These are phyloP conservation scores for Artibeus lituratus DNA, from an alignment of 2,797 vertebrate species.

Conservation along the genomic window DNA sequence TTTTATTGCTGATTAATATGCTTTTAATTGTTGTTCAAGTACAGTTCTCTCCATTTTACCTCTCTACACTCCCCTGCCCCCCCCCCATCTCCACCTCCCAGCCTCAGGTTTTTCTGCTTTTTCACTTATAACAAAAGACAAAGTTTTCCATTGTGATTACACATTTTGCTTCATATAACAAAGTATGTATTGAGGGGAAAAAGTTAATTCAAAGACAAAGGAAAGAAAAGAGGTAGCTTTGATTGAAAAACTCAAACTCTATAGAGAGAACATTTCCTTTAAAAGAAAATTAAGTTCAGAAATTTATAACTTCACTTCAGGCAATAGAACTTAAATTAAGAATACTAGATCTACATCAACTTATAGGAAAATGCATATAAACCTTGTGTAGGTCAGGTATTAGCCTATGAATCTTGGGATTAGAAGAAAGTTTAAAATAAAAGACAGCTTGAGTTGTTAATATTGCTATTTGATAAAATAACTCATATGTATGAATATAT, in stretches of 20 bases:
- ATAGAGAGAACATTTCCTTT: not conserved
- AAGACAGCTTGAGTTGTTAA: not conserved
- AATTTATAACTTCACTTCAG: not conserved
- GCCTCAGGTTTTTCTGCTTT: not conserved
- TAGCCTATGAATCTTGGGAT: not conserved
- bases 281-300: not conserved
- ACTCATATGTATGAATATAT: not conserved
- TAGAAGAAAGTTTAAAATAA: not conserved
- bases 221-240: not conserved
- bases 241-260: not conserved
- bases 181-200: not conserved
- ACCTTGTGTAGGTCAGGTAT: not conserved
- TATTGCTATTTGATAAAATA: not conserved
- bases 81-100: too few relatives aligned
- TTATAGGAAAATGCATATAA: not conserved
- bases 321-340: not conserved
- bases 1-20: too few relatives aligned
- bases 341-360: not conserved
- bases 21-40: too few relatives aligned
- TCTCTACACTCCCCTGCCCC: too few relatives aligned
- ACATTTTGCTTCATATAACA: not conserved
- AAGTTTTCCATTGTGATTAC: not conserved
- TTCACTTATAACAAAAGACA: not conserved
- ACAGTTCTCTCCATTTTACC: too few relatives aligned
- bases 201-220: not conserved